Evolutionary conservation across 2,113 vertebrate species (phyloP).

Genomic region (Nesospiza acunhae): DNA sequence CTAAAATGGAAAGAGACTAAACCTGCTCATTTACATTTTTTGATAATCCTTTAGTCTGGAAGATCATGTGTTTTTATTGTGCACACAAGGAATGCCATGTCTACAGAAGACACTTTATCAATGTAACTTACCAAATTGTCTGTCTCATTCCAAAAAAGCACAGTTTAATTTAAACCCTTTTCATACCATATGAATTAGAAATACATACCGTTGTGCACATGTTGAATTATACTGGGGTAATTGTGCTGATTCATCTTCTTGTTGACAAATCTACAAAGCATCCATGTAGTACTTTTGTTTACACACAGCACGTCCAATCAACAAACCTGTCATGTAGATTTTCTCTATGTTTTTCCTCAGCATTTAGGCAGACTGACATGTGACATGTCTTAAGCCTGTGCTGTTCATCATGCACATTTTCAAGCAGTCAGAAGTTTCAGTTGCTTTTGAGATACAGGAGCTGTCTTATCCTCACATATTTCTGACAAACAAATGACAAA

Average conservation of each 20-base stretch:
- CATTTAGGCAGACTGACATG: neutral
- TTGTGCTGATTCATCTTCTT: neutral
- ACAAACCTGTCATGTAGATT: neutral
- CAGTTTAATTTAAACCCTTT: neutral
- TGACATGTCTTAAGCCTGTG: neutral
- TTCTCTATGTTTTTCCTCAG: neutral
- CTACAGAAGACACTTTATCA: neutral
- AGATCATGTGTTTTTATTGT: neutral
- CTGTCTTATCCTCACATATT: neutral
- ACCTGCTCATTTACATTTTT: neutral
- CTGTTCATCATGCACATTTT: fast-evolving
- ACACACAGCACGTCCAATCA: neutral
- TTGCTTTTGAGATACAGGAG: neutral
- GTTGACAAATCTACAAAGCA: neutral
- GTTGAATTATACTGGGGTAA: neutral
- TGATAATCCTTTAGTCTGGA: neutral
- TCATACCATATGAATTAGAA: neutral
- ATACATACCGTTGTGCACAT: neutral
- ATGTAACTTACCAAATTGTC: neutral
- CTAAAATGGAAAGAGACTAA: neutral
- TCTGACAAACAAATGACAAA: neutral
- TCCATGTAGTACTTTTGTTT: neutral
- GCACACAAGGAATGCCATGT: neutral
- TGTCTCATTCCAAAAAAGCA: neutral
- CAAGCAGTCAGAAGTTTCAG: neutral